These are phyloP conservation scores for Hiodon alosoides DNA, from an alignment of 2,113 vertebrate species.

Conservation along the genomic window DNA sequence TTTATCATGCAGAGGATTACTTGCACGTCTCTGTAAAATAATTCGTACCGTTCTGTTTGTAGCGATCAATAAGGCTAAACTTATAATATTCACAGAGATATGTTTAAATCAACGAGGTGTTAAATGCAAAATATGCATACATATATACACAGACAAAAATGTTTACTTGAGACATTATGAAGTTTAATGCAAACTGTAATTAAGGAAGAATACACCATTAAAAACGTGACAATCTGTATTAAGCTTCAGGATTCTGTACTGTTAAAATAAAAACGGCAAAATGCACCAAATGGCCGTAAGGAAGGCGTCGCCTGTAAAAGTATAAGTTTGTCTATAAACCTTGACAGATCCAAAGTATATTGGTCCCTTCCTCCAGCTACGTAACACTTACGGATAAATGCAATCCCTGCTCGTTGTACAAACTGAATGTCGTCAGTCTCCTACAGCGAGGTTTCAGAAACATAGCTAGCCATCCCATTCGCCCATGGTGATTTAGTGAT, in stretches of 20 bases:
- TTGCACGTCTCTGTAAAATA: too few species aligned
- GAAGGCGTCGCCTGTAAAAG: slow-evolving; percentile 11
- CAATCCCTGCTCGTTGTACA: too few species aligned
- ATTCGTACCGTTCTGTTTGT: too few species aligned
- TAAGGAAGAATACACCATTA: slow-evolving; percentile 13
- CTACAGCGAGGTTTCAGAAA: too few species aligned
- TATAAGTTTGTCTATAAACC: slow-evolving; percentile 13
- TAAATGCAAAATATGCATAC: too few species aligned
- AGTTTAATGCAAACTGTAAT: slow-evolving; percentile 3
- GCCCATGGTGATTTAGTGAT: too few species aligned
- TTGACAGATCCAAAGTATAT: background rate
- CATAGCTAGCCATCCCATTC: too few species aligned
- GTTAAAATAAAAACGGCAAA: slow-evolving; percentile 19
- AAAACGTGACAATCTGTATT: slow-evolving; percentile 18
- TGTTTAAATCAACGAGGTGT: too few species aligned
- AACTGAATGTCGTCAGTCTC: too few species aligned
- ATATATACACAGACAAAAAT: background rate
- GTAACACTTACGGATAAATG: background rate
- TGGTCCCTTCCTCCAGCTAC: slow-evolving; percentile 12
- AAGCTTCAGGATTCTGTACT: slow-evolving; percentile 10
- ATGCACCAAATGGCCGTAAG: slow-evolving; percentile 16
- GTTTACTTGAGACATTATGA: slow-evolving; percentile 9
- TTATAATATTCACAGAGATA: too few species aligned
- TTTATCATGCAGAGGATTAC: too few species aligned
- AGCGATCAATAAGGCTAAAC: too few species aligned